phyloP scores from a whole-genome alignment of 2,797 vertebrate species.

The Hypotaenidia philippensis region DNA sequence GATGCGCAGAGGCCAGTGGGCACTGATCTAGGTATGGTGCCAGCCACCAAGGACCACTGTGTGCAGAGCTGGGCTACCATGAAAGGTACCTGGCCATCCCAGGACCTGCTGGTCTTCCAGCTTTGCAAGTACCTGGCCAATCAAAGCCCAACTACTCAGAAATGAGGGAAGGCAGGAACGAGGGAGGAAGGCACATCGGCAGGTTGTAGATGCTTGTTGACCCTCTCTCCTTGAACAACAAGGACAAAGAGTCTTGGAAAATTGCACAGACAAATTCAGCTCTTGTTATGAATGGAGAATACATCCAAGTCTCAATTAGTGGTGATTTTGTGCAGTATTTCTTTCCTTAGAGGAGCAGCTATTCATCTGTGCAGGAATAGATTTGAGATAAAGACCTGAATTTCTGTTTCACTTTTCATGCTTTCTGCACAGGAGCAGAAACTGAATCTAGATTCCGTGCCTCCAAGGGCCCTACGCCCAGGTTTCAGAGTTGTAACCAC shows the following conservation, averaged over 20 bases:
- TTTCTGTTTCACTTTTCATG: not conserved
- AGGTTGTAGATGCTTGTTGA: not conserved
- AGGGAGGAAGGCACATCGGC: not conserved
- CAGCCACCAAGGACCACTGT: not conserved
- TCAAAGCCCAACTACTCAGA: not conserved
- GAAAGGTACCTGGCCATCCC: not conserved
- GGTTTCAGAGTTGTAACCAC: not conserved
- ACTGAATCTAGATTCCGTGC: not conserved
- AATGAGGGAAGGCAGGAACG: not conserved
- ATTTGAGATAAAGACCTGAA: not conserved
- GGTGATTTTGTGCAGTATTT: not conserved
- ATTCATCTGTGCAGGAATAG: not conserved
- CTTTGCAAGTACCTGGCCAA: not conserved
- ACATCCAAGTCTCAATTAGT: not conserved
- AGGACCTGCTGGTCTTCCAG: not conserved
- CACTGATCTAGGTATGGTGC: fast-evolving
- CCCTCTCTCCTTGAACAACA: not conserved
- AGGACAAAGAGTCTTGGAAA: not conserved
- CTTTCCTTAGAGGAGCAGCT: not conserved
- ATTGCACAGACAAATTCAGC: not conserved
- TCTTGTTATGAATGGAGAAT: not conserved
- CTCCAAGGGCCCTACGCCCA: not conserved
- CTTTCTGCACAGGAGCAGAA: not conserved
- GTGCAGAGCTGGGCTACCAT: not conserved
- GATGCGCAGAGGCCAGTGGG: fast-evolving